These are phyloP conservation scores for Capromys pilorides DNA, from an alignment of 2,797 vertebrate genomes.

Conservation along the genomic window DNA sequence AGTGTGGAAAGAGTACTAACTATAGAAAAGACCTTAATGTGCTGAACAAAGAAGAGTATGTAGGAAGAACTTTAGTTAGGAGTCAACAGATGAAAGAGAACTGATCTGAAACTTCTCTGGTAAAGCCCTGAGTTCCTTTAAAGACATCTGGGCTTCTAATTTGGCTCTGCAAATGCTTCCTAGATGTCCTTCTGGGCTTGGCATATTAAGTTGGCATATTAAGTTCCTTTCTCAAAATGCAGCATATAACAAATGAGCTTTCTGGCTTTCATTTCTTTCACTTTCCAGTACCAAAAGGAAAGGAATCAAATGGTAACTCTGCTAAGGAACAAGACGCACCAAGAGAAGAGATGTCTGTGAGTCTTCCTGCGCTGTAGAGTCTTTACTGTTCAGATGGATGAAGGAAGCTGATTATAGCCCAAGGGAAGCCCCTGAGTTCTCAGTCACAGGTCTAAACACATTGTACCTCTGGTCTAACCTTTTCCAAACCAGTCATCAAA, in stretches of 20 bases:
- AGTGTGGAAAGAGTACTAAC: not conserved
- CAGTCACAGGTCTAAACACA: not conserved
- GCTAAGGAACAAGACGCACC: not conserved
- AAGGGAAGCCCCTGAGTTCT: not conserved
- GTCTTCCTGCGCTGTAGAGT: not conserved
- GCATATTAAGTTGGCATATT: not conserved
- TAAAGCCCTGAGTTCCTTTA: conserved; percentile 8
- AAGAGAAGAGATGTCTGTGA: not conserved
- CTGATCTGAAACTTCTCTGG: conserved; percentile 42
- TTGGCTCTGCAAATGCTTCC: conserved; percentile 42
- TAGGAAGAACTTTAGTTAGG: not conserved
- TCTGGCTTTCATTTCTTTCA: not conserved
- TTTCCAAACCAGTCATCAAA: not conserved
- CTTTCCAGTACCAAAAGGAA: not conserved
- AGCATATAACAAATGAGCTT: not conserved
- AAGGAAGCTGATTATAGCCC: not conserved
- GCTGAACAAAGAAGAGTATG: not conserved
- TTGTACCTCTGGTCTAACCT: not conserved
- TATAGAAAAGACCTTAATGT: not conserved
- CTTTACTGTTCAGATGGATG: not conserved
- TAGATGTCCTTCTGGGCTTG: not conserved
- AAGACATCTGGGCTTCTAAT: conserved; percentile 2
- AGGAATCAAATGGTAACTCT: not conserved
- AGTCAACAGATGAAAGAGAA: conserved; percentile 33
- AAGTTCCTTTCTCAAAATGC: not conserved